phyloP scores from a whole-genome alignment of 2,113 vertebrate species.

The Lasiurus borealis region DNA sequence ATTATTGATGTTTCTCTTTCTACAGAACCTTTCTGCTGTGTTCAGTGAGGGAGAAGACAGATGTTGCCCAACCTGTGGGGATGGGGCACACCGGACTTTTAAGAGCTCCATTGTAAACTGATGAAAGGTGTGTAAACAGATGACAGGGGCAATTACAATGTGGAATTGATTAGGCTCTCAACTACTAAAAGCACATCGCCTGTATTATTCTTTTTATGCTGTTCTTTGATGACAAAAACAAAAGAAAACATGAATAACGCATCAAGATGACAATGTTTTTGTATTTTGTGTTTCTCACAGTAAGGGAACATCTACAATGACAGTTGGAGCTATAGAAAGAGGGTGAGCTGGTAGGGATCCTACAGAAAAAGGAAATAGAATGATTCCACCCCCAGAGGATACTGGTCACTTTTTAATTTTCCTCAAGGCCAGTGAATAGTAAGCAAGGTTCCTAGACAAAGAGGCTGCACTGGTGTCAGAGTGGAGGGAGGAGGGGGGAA shows the following conservation, averaged over 20 bases:
- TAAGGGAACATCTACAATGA: constrained; percentile 28
- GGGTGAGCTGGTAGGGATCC: fast-evolving
- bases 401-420: not conserved
- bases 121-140: constrained; percentile 67
- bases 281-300: not conserved
- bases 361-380: not conserved
- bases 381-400: not conserved
- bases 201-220: constrained; percentile 72
- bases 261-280: constrained; percentile 43
- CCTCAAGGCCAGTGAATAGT: not conserved
- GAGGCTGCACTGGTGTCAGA: no score
- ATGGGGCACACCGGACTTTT: constrained; percentile 52
- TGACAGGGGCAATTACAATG: constrained; percentile 63
- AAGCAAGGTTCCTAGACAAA: not conserved
- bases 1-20: constrained; percentile 62
- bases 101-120: constrained; percentile 55
- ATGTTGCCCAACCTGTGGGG: constrained; percentile 57
- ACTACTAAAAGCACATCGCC: constrained; percentile 2
- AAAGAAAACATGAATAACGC: constrained; percentile 61
- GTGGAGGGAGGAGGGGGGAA: not conserved
- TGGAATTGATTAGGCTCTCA: constrained; percentile 74
- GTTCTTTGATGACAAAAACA: constrained; percentile 69
- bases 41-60: constrained; percentile 58
- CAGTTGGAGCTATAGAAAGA: not conserved
- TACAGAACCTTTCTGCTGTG: constrained; percentile 45